Percentiles rank a stretch among this genome's conserved stretches.
Conservation (phyloP, 2,888 invertebrate species). For the Craniophora ligustri region DNA sequence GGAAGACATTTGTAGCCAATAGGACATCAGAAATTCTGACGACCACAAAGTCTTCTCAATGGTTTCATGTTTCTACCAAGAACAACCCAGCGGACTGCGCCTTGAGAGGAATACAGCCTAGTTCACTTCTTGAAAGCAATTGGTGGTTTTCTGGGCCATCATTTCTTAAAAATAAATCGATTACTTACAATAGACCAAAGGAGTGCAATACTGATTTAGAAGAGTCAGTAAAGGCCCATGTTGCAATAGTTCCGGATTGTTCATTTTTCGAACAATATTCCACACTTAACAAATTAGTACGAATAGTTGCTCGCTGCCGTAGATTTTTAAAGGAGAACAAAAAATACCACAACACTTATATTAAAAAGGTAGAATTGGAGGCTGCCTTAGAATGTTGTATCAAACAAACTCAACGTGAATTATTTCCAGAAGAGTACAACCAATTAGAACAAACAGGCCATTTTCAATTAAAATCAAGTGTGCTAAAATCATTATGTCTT, state of each 20-base stretch:
- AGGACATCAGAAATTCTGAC: constrained; percentile 13
- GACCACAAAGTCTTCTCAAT: too few species aligned
- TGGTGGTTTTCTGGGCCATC: constrained; percentile 26
- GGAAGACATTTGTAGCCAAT: constrained; percentile 24
- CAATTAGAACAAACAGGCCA: constrained; percentile 3
- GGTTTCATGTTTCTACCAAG: constrained; percentile 17
- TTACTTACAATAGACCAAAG: constrained; percentile 4
- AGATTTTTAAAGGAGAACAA: not conserved
- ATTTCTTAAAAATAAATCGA: too few species aligned
- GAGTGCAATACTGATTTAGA: constrained; percentile 1
- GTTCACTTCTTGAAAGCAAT: not conserved
- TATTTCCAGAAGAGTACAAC: not conserved
- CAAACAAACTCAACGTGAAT: not conserved
- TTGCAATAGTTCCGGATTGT: not conserved
- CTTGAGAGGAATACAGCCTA: constrained; percentile 18
- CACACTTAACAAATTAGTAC: not conserved
- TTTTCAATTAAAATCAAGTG: not conserved
- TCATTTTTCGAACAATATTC: not conserved
- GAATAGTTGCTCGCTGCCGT: too few species aligned
- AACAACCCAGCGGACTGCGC: constrained; percentile 34
- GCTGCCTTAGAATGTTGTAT: too few species aligned
- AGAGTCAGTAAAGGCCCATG: not conserved
- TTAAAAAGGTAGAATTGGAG: not conserved
- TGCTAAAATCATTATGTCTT: not conserved
- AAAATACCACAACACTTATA: not conserved